Percentiles rank a stretch among this genome's conserved stretches.
Evolutionary conservation across 1,140 invertebrate genomes (phyloP).

Genomic region (Rhizoglyphus robini): DNA sequence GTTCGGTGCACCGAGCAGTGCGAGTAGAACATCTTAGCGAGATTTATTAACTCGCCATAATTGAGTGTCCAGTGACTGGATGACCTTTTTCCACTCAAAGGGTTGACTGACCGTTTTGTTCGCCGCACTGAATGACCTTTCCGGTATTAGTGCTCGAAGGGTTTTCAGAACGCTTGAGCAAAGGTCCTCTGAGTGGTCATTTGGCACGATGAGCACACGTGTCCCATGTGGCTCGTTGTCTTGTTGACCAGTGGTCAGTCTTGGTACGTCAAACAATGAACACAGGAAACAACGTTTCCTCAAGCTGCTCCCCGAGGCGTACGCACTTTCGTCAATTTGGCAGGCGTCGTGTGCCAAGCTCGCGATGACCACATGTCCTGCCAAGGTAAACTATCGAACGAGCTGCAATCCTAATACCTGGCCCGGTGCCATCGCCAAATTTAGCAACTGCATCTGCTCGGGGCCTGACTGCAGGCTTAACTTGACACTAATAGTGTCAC

Average conservation of each 20-base stretch:
- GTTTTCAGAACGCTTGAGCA: too few relatives aligned
- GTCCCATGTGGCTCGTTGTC: neutral
- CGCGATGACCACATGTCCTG: neutral
- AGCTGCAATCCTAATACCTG: neutral
- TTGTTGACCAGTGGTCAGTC: neutral
- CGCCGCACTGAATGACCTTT: too few relatives aligned
- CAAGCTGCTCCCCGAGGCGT: conserved; percentile 2
- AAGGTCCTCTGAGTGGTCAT: too few relatives aligned
- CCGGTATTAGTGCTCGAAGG: too few relatives aligned
- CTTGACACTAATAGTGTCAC: neutral
- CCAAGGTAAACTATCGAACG: too few relatives aligned
- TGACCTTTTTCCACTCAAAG: too few relatives aligned
- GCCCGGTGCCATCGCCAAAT: neutral
- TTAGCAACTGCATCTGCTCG: conserved; percentile 10
- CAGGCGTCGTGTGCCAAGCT: too few relatives aligned
- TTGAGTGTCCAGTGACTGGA: too few relatives aligned
- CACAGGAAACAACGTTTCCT: conserved; percentile 10
- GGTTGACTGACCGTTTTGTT: too few relatives aligned
- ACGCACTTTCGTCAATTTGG: neutral
- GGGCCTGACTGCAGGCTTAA: neutral
- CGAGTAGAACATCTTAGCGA: too few relatives aligned
- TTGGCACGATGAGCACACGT: neutral
- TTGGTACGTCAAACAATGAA: neutral
- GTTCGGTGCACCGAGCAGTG: too few relatives aligned
- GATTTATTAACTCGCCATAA: too few relatives aligned